Conservation (phyloP, 53 echinoderm and acorn worm genomes). For the Holothuria leucospilota region DNA sequence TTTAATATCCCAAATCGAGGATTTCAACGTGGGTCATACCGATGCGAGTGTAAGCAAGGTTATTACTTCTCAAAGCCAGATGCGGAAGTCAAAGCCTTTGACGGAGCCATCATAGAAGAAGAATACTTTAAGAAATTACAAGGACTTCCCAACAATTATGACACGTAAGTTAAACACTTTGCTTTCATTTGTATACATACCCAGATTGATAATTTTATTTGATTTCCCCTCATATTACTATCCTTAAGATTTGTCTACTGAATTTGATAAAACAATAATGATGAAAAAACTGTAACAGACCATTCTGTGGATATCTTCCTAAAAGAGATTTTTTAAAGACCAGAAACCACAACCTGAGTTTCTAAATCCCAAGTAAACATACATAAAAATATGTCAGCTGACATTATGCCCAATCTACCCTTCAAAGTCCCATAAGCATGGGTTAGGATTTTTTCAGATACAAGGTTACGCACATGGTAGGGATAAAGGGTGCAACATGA, state of each 20-base stretch:
- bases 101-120: constrained; percentile 69
- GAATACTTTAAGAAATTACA: constrained; percentile 80
- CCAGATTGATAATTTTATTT: not conserved
- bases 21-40: constrained; percentile 81
- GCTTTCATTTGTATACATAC: too few species aligned
- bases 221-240: not conserved
- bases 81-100: constrained; percentile 49
- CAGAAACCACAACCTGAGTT: too few species aligned
- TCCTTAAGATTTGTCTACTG: not conserved
- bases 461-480: too few species aligned
- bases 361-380: too few species aligned
- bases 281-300: too few species aligned
- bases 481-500: too few species aligned
- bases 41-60: constrained; percentile 72
- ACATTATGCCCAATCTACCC: too few species aligned
- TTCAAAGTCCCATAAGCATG: too few species aligned
- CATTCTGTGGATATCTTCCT: not conserved
- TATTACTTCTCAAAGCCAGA: constrained; percentile 75
- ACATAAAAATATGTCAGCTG: too few species aligned
- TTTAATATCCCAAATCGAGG: constrained; percentile 70
- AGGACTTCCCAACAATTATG: constrained; percentile 70
- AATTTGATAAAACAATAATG: not conserved
- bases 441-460: too few species aligned
- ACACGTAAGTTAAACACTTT: constrained; percentile 64
- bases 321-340: too few species aligned